A percentile compares a stretch with the other conserved stretches of the same genome.
Evolutionary conservation across 2,113 vertebrate species (phyloP).

Genomic region (Phyllopteryx taeniolatus): DNA sequence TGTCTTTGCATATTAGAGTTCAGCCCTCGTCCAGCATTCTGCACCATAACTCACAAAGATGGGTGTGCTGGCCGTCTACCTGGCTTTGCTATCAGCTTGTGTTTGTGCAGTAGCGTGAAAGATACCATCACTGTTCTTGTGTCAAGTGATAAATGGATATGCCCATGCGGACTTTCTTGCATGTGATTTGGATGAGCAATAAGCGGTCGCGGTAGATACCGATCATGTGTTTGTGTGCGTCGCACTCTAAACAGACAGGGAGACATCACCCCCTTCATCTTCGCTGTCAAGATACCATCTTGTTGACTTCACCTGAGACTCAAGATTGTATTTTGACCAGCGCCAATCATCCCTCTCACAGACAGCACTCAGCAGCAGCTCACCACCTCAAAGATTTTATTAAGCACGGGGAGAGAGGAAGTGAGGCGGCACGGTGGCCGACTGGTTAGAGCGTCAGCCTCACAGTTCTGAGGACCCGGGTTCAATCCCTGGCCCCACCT

Average conservation of each 20-base stretch:
- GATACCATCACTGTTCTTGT: constrained; percentile 37
- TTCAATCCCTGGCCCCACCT: no score
- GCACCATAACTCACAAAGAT: constrained; percentile 15
- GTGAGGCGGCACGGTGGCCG: no score
- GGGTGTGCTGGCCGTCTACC: constrained; percentile 9
- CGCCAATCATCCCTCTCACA: constrained; percentile 46
- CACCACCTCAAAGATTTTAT: constrained; percentile 33
- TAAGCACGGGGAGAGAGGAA: constrained; percentile 34
- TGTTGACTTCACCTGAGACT: constrained; percentile 59
- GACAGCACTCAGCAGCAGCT: constrained; percentile 12
- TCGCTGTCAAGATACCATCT: constrained; percentile 40
- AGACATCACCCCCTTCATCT: constrained; percentile 40
- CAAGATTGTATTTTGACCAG: constrained; percentile 64
- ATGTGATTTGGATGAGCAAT: constrained; percentile 22
- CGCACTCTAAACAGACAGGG: constrained; percentile 34
- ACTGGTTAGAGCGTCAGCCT: no score
- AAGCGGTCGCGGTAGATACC: constrained; percentile 32
- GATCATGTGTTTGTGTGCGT: constrained; percentile 17
- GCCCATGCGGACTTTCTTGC: constrained; percentile 28
- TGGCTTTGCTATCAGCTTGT: constrained; percentile 31
- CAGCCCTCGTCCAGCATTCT: constrained; percentile 24
- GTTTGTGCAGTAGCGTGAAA: constrained; percentile 18
- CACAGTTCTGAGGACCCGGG: no score
- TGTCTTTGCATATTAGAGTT: constrained; percentile 44
- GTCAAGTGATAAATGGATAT: constrained; percentile 25